phyloP scores from a whole-genome alignment of 2,888 invertebrate species.

The Hypomecis atomaria region DNA sequence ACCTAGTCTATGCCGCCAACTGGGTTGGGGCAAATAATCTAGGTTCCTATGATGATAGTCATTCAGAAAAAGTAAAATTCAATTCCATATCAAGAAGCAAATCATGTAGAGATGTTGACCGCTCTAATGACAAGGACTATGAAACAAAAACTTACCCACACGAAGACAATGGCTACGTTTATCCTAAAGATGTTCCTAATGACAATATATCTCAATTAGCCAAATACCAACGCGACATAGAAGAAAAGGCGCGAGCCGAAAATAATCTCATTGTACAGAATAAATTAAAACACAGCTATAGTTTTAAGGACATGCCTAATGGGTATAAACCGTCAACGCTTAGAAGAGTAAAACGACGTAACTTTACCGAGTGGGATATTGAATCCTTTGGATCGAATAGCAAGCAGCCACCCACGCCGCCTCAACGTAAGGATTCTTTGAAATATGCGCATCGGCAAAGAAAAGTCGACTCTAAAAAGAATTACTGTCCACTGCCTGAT shows the following conservation, averaged over 20 bases:
- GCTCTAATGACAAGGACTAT: slow-evolving; percentile 64
- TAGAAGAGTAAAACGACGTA: slow-evolving; percentile 81
- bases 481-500: slow-evolving; percentile 73
- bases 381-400: slow-evolving; percentile 70
- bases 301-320: slow-evolving; percentile 86
- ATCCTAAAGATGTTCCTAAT: slow-evolving; percentile 66
- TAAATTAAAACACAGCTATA: slow-evolving; percentile 82
- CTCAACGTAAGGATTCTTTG: slow-evolving; percentile 78
- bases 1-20: slow-evolving; percentile 92
- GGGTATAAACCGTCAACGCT: slow-evolving; percentile 86
- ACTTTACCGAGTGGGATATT: slow-evolving; percentile 85
- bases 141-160: slow-evolving; percentile 63
- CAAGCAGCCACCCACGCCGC: slow-evolving; percentile 72
- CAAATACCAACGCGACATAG: slow-evolving; percentile 86
- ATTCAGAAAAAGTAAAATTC: slow-evolving; percentile 65
- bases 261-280: slow-evolving; percentile 81
- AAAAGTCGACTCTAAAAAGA: slow-evolving; percentile 76
- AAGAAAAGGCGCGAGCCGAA: slow-evolving; percentile 80
- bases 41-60: slow-evolving; percentile 68
- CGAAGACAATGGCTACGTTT: slow-evolving; percentile 67
- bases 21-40: slow-evolving; percentile 90
- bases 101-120: slow-evolving; percentile 77
- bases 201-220: slow-evolving; percentile 83
- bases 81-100: slow-evolving; percentile 82
- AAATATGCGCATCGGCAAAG: slow-evolving; percentile 82